These are phyloP conservation scores for Cavia porcellus DNA, from an alignment of 2,113 vertebrate species.

Conservation along the genomic window DNA sequence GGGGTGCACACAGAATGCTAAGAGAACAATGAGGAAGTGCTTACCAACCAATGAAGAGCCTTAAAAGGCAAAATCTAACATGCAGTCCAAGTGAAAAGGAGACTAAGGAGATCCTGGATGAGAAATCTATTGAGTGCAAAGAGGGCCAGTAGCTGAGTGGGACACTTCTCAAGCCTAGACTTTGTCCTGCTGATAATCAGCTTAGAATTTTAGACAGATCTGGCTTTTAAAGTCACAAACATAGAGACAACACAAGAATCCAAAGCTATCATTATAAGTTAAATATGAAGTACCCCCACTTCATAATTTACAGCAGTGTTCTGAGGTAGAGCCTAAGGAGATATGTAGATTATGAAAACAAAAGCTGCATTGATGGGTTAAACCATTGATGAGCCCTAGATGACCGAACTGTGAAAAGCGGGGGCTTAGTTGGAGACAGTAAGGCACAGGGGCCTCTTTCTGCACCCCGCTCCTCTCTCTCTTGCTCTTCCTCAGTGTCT, in stretches of 20 bases:
- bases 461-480: background rate
- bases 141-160: background rate
- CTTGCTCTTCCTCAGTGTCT: background rate
- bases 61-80: background rate
- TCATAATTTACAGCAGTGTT: background rate
- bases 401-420: background rate
- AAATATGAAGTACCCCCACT: background rate
- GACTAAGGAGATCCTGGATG: background rate
- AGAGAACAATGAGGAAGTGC: no score
- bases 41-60: background rate
- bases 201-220: background rate
- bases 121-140: background rate
- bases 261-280: background rate
- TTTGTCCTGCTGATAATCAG: background rate
- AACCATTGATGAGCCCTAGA: no score
- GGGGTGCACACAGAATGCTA: background rate
- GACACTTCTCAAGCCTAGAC: background rate
- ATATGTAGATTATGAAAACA: background rate
- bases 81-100: background rate
- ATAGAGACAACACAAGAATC: background rate
- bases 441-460: background rate
- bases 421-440: background rate
- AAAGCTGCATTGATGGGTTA: background rate
- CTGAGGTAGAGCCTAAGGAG: background rate
- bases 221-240: slow-evolving; percentile 8